Evolutionary conservation across 1,140 invertebrate genomes (phyloP), one percentile per base, ranked within the genome.

Genomic region (Eulimnadia texana): DNA sequence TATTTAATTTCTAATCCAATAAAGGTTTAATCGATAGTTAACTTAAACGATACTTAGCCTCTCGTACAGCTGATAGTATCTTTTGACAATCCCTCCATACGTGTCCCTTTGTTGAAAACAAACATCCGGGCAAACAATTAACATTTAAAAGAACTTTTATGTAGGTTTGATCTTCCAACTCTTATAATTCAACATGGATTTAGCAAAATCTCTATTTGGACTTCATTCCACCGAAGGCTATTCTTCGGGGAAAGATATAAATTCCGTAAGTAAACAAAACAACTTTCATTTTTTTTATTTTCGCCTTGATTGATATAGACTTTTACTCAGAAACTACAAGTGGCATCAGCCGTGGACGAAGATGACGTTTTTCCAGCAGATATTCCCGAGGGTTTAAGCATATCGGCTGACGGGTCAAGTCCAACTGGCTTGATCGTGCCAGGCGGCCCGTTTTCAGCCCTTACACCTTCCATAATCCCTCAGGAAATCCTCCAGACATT

Each of bases 381-480:
- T 62, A 77, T 80, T 64, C 78, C 79, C 64, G 78, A 81, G 66
- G 79, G 78, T 13, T 70, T 83, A 28, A 84, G 80, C 70, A 75
- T 84, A 19, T 68, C 68, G 60, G 77, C 79, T 47, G 84, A 86
- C 70, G 78, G 80, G 58, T 58, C 60, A 10, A 55, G 58, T 53
- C 65, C 64, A 55, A 22, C 63, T 0, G 66, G 68, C 3, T 66
- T 65, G 27, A 71, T 71, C 23, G 67, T 69, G 20, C 67, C 70
- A n/a, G 74, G 73, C 11, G 78, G 78, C n/a, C 77, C 79, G 28
- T 80, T 80, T 68, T 95, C 90, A 27, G 92, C 91, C 3, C 77
- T 98, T 0, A 96, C 89, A 23, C 83, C 92, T 16, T 95, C 91
- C 52, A 96, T 98, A 92, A 93, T 93, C 84, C 93, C 94, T 20